phyloP scores from a whole-genome alignment of 2,888 invertebrate genomes.

The Caenorhabditis sp. region DNA sequence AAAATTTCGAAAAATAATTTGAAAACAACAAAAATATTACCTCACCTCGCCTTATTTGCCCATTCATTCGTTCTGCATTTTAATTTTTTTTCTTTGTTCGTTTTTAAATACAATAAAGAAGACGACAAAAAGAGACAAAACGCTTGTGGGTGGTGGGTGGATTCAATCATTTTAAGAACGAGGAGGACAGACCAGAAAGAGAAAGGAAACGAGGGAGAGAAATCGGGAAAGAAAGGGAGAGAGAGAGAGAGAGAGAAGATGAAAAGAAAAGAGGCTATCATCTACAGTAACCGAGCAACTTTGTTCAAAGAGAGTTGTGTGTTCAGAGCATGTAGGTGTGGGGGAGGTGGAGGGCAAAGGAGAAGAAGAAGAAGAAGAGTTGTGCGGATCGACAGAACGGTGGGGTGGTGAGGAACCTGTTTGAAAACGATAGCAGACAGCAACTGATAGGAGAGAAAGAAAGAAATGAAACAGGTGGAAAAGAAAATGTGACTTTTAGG shows the following conservation, averaged over 20 bases:
- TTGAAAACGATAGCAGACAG: conserved; percentile 48
- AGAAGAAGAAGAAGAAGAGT: conserved; percentile 8
- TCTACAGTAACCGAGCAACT: conserved; percentile 42
- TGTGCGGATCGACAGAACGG: conserved; percentile 49
- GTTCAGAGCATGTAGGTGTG: conserved; percentile 20
- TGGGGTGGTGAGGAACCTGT: conserved; percentile 26
- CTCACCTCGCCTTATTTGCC: conserved; percentile 51
- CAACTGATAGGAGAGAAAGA: conserved; percentile 47
- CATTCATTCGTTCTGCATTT: conserved; percentile 42
- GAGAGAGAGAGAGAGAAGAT: conserved; percentile 9
- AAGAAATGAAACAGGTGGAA: conserved; percentile 16
- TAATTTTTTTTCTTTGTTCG: conserved; percentile 20
- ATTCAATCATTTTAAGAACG: conserved; percentile 8
- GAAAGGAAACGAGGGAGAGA: conserved; percentile 27
- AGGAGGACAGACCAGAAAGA: conserved; percentile 46
- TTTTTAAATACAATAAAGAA: conserved; percentile 36
- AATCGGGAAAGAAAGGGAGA: conserved; percentile 19
- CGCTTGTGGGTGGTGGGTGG: background rate
- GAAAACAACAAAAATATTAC: too few relatives aligned
- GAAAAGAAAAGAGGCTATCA: conserved; percentile 20
- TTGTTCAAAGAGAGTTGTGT: conserved; percentile 33
- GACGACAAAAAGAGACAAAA: conserved; percentile 22
- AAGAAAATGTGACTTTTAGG: conserved; percentile 38
- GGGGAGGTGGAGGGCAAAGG: conserved; percentile 17
- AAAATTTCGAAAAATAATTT: too few relatives aligned